phyloP scores from a whole-genome alignment of 2,113 vertebrate species.

The Neomonachus schauinslandi region DNA sequence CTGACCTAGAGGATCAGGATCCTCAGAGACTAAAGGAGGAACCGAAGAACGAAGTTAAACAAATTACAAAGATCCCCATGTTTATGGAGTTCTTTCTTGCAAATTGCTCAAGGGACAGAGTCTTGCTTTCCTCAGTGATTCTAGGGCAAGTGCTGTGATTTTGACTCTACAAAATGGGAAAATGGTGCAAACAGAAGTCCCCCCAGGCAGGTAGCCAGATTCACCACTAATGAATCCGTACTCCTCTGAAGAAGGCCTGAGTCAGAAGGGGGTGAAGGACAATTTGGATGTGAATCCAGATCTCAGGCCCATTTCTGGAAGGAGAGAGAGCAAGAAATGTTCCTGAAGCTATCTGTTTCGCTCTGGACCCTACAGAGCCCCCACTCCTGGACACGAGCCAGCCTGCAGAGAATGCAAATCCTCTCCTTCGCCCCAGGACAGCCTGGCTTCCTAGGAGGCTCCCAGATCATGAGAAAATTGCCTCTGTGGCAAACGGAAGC shows the following conservation, averaged over 20 bases:
- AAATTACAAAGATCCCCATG: not conserved
- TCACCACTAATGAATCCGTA: not conserved
- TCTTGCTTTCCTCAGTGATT: not conserved
- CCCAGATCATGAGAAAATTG: not conserved
- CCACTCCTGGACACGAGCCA: not conserved
- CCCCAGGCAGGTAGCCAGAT: not conserved
- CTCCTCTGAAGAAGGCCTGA: not conserved
- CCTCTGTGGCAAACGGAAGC: not conserved
- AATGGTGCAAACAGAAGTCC: not conserved
- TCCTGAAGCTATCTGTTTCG: not conserved
- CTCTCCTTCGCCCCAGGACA: not conserved
- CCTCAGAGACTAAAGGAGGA: constrained; percentile 39
- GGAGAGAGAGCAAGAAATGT: not conserved
- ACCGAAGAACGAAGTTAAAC: not conserved
- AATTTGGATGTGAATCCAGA: not conserved
- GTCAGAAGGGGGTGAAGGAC: not conserved
- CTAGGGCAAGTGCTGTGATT: not conserved
- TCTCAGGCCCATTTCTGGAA: not conserved
- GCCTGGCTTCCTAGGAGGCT: not conserved
- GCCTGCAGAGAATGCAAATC: not conserved
- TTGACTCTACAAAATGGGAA: not conserved
- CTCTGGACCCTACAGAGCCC: not conserved
- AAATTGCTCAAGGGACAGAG: not conserved
- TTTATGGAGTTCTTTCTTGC: not conserved
- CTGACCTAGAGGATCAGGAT: not conserved